Percentiles rank a stretch among this genome's conserved stretches.
These are phyloP conservation scores for Leontocebus nigricollis DNA, from an alignment of 2,797 vertebrate species.

Conservation along the genomic window DNA sequence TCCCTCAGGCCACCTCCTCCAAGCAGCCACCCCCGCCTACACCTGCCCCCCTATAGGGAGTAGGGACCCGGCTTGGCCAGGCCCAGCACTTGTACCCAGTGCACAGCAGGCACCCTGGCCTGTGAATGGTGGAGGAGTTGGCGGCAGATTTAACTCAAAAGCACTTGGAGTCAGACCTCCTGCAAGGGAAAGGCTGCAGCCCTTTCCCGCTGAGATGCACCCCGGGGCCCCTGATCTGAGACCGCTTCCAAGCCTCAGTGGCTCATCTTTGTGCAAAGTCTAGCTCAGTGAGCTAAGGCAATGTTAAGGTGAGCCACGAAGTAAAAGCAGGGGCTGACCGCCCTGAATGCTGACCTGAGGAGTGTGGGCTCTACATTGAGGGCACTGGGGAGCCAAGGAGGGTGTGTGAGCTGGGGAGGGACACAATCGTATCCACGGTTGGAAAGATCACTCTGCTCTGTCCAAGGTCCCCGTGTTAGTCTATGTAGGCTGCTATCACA, in stretches of 20 bases:
- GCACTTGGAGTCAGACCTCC: not conserved
- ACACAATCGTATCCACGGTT: no score
- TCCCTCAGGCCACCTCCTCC: not conserved
- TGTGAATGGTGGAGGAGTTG: not conserved
- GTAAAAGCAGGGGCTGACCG: not conserved
- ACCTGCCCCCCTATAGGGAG: not conserved
- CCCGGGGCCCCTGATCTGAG: not conserved
- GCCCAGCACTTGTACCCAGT: not conserved
- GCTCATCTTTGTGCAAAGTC: not conserved
- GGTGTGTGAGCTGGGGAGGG: not conserved
- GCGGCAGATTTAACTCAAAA: not conserved
- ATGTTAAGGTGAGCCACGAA: not conserved
- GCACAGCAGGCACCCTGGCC: not conserved
- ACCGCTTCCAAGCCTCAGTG: accelerated
- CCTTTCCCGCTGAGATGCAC: not conserved
- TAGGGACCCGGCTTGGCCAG: not conserved
- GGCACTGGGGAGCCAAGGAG: not conserved
- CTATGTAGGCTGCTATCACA: not conserved
- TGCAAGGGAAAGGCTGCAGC: not conserved
- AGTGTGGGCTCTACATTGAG: not conserved
- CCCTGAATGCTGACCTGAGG: not conserved
- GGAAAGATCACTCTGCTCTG: not conserved
- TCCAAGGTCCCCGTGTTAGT: not conserved
- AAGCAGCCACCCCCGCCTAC: not conserved
- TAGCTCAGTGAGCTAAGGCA: no score